Percentiles rank a stretch among this genome's conserved stretches.
Evolutionary conservation across 2,113 vertebrate genomes (phyloP).

Genomic region (Galeopterus variegatus): DNA sequence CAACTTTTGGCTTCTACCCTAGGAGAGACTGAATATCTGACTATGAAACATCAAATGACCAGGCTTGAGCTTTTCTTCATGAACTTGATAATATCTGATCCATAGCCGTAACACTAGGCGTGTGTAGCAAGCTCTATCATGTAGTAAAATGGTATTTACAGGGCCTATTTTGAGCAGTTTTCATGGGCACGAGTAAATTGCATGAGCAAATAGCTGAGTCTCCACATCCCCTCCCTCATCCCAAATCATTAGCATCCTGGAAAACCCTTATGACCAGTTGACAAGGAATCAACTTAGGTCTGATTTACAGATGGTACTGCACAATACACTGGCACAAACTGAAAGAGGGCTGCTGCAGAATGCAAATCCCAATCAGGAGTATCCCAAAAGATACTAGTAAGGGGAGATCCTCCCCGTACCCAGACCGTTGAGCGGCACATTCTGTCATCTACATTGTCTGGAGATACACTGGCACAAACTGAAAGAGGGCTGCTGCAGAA

Average conservation of each 20-base stretch:
- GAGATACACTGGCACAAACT: too few species aligned
- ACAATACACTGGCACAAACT: neutral
- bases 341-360: neutral
- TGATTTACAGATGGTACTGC: neutral
- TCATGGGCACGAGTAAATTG: neutral
- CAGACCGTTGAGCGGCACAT: neutral
- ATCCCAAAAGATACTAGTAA: neutral
- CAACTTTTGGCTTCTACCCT: neutral
- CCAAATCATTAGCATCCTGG: neutral
- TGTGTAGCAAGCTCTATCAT: neutral
- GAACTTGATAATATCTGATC: neutral
- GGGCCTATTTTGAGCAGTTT: neutral
- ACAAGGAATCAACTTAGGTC: neutral
- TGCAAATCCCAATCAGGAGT: neutral
- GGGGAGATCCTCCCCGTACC: neutral
- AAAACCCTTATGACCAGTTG: neutral
- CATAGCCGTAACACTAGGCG: neutral
- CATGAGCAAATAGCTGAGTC: neutral
- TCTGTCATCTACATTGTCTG: neutral
- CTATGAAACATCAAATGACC: neutral
- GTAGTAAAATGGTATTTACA: neutral
- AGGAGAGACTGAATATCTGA: neutral
- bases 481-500: neutral
- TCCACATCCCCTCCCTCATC: neutral
- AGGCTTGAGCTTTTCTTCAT: neutral